phyloP scores from a whole-genome alignment of 2,888 invertebrate genomes.

The Salpingus planirostris region DNA sequence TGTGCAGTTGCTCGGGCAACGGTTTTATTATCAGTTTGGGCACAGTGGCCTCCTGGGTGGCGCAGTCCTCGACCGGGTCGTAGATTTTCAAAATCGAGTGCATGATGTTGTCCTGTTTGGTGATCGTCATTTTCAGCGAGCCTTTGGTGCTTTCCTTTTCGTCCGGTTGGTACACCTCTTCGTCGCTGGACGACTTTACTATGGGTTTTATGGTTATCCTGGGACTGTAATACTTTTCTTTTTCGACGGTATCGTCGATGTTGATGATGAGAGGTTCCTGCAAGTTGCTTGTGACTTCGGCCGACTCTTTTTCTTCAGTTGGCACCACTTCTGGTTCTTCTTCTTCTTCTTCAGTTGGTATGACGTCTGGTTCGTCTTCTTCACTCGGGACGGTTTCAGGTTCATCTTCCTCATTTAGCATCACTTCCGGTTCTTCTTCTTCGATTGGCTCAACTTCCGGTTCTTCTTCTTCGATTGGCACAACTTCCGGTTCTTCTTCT shows the following conservation, averaged over 20 bases:
- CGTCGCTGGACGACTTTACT: constrained; percentile 3
- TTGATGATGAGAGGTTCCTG: constrained; percentile 20
- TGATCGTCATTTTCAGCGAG: constrained; percentile 39
- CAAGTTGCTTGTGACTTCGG: constrained; percentile 1
- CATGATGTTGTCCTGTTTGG: constrained; percentile 36
- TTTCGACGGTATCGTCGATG: constrained; percentile 24
- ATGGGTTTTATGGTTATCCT: constrained; percentile 42
- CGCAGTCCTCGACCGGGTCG: constrained; percentile 26
- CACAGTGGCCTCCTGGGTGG: constrained; percentile 20
- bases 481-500: no score
- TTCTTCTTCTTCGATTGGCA: no score
- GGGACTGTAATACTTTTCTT: constrained; percentile 29
- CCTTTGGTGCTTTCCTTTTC: constrained; percentile 26
- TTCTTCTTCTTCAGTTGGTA: not conserved
- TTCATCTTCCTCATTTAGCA: no score
- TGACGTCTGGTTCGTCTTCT: not conserved
- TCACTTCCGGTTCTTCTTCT: no score
- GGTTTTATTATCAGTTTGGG: constrained; percentile 34
- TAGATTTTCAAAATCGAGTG: constrained; percentile 39
- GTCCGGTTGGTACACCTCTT: constrained; percentile 19
- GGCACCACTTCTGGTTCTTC: no score
- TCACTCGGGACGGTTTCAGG: not conserved
- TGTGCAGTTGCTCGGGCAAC: constrained; percentile 30
- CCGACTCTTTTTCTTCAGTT: no score
- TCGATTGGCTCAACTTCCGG: no score